Conservation (phyloP, 2,888 invertebrate genomes). For the Scaptodrosophila latifasciaeformis region DNA sequence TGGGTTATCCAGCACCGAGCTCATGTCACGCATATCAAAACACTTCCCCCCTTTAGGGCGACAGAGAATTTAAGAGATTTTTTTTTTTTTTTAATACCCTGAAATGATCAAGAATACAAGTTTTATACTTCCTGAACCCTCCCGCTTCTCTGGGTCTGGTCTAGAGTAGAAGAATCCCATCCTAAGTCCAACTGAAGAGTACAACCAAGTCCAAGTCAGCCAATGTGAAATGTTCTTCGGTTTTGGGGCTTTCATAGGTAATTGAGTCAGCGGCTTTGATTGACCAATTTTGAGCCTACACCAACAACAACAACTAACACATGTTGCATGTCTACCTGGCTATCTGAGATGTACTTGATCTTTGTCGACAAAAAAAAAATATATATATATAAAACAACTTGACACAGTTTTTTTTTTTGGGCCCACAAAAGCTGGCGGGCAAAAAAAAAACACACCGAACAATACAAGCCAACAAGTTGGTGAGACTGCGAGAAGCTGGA, state of each 20-base stretch:
- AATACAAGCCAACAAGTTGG: slow-evolving; percentile 7
- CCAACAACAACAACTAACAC: slow-evolving; percentile 3
- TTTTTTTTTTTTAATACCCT: no score
- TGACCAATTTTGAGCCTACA: no score
- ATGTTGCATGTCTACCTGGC: slow-evolving; percentile 17
- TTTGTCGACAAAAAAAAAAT: no score
- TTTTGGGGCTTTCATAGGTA: no score
- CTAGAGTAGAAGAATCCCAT: no score
- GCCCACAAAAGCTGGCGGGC: slow-evolving; percentile 50
- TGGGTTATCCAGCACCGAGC: slow-evolving; percentile 57
- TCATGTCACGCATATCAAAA: slow-evolving; percentile 52
- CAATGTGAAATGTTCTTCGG: background rate
- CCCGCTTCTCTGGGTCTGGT: no score
- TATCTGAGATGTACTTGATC: slow-evolving; percentile 72
- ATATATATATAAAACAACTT: no score
- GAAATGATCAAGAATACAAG: no score
- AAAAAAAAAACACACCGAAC: slow-evolving; percentile 42
- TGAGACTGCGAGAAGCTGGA: slow-evolving; percentile 17
- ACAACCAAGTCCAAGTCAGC: background rate
- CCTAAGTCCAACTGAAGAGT: no score
- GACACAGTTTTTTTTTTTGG: slow-evolving; percentile 69
- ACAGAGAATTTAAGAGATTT: no score
- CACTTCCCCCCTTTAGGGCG: background rate
- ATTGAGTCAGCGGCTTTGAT: no score
- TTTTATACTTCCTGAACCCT: no score